Base-by-base conservation (phyloP, 2,888 invertebrate genomes). In the Polyploca ridens region DNA sequence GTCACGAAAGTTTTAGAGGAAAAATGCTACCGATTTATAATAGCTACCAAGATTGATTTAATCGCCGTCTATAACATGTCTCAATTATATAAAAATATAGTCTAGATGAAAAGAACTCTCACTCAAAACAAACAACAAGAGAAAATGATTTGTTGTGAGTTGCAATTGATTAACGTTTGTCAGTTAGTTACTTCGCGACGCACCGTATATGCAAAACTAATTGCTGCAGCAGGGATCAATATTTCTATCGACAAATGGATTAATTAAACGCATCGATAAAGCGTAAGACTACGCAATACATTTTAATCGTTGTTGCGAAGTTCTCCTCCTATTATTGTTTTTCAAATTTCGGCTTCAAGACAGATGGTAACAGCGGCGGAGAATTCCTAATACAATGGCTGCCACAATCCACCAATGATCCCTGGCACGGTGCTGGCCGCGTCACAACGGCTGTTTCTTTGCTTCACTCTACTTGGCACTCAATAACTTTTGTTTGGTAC, bases 391-490 rank as follows among this genome's bases (percentile, higher is more conserved):
- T 84, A 91, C 90, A 90, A 90, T 90, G 82, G 88, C 61, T 61
- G 54, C 80, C 77, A 83, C 86, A 85, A 86, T 83, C 81, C 78
- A 81, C 79, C 79, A 77, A 77, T 85, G 87, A 90, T 89, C 86
- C 80, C 90, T 93, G 93, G 93, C 93, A 92, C 86, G 75, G 75
- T 71, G 74, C 76, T 79, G 78, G 70, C 71, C 67, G 63, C 67
- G 67, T 72, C 73, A 70, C 73, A 66, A 70, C 93, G 90, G 91
- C 91, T 93, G 91, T 89, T 90, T 80, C 84, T 77, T 81, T 82
- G 80, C 84, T 87, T 91, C 91, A 92, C 81, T 87, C 86, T 84
- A 88, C 84, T 93, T 92, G 93, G 92, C 93, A 93, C 90, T 83
- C 89, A 85, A 90, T 89, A 89, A 90, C 86, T 90, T 86, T 87